A percentile compares a stretch with the other conserved stretches of the same genome.
Conservation (phyloP, 2,113 vertebrate species). For the Tretioscincus oriximinensis region DNA sequence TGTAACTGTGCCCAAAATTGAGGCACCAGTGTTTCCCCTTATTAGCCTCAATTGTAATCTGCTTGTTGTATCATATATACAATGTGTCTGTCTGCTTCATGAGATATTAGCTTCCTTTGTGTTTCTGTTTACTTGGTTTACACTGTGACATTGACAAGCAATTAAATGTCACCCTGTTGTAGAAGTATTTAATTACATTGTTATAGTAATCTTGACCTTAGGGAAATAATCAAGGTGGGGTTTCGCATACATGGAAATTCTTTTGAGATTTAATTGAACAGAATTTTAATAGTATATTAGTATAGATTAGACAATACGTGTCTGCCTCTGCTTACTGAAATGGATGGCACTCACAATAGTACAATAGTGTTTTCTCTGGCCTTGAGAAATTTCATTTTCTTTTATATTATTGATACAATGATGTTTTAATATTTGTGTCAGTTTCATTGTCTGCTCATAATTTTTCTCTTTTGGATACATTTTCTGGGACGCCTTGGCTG, state of each 20-base stretch:
- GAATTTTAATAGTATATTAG: background rate
- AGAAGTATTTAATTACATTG: constrained; percentile 16
- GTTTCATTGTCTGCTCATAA: background rate
- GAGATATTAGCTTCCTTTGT: background rate
- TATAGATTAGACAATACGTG: background rate
- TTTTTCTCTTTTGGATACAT: background rate
- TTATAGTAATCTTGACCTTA: constrained; percentile 16
- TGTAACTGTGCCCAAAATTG: background rate
- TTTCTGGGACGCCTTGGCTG: background rate
- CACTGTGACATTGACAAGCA: constrained; percentile 16
- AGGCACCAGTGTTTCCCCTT: constrained; percentile 1
- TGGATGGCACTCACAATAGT: background rate
- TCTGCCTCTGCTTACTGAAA: background rate
- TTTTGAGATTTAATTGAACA: background rate
- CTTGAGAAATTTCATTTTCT: background rate
- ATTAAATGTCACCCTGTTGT: constrained; percentile 9
- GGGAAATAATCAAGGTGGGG: background rate
- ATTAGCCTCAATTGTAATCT: constrained; percentile 11
- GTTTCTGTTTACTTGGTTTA: constrained; percentile 1
- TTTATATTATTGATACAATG: background rate
- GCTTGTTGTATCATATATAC: background rate
- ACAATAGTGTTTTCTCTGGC: background rate
- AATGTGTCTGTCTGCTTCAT: background rate
- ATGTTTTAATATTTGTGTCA: background rate
- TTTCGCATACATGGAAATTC: background rate